Evolutionary conservation across 2,113 vertebrate genomes (phyloP).

Genomic region (Laterallus jamaicensis): DNA sequence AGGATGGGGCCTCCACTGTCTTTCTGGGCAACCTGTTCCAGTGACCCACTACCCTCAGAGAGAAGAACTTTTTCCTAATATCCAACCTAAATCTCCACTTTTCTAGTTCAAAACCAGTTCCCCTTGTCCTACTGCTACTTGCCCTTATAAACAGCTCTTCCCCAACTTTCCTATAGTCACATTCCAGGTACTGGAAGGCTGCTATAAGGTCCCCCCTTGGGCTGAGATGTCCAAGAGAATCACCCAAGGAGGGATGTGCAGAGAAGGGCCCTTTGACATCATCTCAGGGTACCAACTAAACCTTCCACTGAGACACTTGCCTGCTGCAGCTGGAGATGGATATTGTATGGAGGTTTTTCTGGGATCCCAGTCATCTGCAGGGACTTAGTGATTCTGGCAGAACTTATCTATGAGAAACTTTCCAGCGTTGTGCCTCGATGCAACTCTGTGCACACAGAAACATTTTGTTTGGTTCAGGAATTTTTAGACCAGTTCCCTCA

Average conservation of each 20-base stretch:
- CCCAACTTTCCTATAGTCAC: too few species aligned
- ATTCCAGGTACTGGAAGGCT: too few species aligned
- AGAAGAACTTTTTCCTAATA: too few species aligned
- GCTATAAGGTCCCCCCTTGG: not conserved
- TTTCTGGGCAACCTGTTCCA: too few species aligned
- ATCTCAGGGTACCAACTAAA: not conserved
- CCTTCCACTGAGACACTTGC: not conserved
- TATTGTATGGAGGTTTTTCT: not conserved
- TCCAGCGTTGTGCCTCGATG: not conserved
- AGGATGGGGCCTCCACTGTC: too few species aligned
- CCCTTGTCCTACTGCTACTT: too few species aligned
- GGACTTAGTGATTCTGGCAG: not conserved
- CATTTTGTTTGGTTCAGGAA: not conserved
- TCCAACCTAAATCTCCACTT: too few species aligned
- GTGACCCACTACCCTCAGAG: too few species aligned
- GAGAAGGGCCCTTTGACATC: not conserved
- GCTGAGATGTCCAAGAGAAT: not conserved
- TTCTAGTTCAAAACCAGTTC: too few species aligned
- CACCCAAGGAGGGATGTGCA: not conserved
- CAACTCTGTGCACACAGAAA: not conserved
- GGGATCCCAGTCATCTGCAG: not conserved
- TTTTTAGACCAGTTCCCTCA: not conserved
- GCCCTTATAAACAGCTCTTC: too few species aligned
- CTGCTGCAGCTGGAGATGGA: fast-evolving
- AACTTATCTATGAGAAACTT: not conserved